A percentile compares a stretch with the other conserved stretches of the same genome.
Conservation (phyloP, 2,113 vertebrate genomes). For the Bos javanicus region DNA sequence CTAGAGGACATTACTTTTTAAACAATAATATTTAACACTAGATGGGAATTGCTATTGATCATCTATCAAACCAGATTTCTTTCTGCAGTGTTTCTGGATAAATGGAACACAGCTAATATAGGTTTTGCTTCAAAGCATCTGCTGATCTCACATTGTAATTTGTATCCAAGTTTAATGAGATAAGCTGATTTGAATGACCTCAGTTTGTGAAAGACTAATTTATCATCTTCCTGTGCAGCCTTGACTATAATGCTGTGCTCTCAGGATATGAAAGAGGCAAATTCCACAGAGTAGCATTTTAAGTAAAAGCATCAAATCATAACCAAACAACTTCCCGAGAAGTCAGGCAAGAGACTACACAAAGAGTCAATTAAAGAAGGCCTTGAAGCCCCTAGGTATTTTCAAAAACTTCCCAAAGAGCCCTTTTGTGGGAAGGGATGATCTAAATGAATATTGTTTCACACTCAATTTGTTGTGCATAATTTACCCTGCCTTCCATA, state of each 20-base stretch:
- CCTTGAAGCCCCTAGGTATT: neutral
- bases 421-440: conserved; percentile 70
- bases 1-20: neutral
- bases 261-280: neutral
- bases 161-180: conserved; percentile 30
- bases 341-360: neutral
- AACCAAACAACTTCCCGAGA: conserved; percentile 13
- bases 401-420: conserved; percentile 63
- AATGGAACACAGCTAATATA: neutral
- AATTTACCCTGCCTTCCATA: conserved; percentile 74
- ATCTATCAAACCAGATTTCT: conserved; percentile 35
- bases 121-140: conserved; percentile 46
- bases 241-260: conserved; percentile 2
- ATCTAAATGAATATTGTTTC: conserved; percentile 79
- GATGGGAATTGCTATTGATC: conserved; percentile 23
- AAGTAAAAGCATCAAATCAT: conserved; percentile 23
- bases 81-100: conserved; percentile 21
- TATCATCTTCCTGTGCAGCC: neutral
- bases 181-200: conserved; percentile 40
- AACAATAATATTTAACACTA: conserved; percentile 34
- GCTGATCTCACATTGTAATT: conserved; percentile 11
- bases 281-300: neutral
- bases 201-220: conserved; percentile 34
- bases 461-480: conserved; percentile 79
- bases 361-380: conserved; percentile 45